Evolutionary conservation across 1,140 invertebrate genomes (phyloP), one percentile per base, ranked within the genome.

Genomic region (Diorhabda carinulata): DNA sequence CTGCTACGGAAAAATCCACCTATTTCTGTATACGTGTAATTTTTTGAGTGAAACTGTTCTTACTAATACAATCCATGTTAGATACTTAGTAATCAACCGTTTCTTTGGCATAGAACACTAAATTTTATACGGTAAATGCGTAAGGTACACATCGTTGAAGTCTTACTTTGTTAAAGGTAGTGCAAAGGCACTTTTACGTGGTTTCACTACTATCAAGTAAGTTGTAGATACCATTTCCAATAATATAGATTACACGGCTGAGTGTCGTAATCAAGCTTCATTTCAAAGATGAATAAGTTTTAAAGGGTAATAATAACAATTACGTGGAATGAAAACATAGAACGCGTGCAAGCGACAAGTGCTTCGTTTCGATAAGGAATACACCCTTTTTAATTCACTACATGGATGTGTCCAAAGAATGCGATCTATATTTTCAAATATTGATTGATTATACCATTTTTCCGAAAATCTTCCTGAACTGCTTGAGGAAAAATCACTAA

Each of bases 101-200:
- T 25, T 25, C 25, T 25, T 25, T 25, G 25, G 1, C 25, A 1
- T 25, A 25, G 25, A 25, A 25, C 25, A 25, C 25, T 25, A 25
- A 25, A 25, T 25, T 25, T 25, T 25, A 25, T 25, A 25, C 25
- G 25, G 0, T 25, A 25, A 25, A 25, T 25, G 25, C 25, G 1
- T 25, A 25, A 25, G 25, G 0, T 60, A 71, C 66, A 9, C 60
- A 64, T 64, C 64, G 67, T 56, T 69, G 70, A 44, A 8, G 40
- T 69, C 63, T 6, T 69, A 61, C 69, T 69, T 69, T 63, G 57
- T 61, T 61, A 5, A 57, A 73, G 68, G 73, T n/a, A n/a, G 67
- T 64, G 73, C 72, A 67, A 73, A 73, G 52, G 70, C 68, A 65
- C 62, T 74, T 68, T 68, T 70, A 67, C 60, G 65, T 68, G 73